phyloP scores from a whole-genome alignment of 2,888 invertebrate genomes.

The Alsophila aescularia region DNA sequence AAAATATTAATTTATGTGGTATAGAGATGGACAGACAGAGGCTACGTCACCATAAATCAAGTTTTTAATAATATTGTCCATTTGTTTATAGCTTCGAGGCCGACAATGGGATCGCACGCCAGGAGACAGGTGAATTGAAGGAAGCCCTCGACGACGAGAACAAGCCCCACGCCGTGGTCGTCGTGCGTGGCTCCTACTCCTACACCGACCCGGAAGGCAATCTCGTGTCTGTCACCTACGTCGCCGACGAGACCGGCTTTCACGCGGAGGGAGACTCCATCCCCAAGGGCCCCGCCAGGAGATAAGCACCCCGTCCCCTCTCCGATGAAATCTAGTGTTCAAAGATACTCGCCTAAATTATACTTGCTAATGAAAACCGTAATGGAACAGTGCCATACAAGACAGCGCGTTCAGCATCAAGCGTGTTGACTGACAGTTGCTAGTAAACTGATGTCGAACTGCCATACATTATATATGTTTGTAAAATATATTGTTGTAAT shows the following conservation, averaged over 20 bases:
- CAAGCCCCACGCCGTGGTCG: conserved; percentile 81
- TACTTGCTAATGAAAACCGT: too few relatives aligned
- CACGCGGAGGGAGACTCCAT: conserved; percentile 86
- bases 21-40: too few relatives aligned
- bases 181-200: conserved; percentile 85
- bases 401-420: too few relatives aligned
- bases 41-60: too few relatives aligned
- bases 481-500: too few relatives aligned
- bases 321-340: background rate
- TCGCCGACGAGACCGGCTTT: conserved; percentile 87
- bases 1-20: too few relatives aligned
- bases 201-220: conserved; percentile 84
- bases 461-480: too few relatives aligned
- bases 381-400: too few relatives aligned
- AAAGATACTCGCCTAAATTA: too few relatives aligned
- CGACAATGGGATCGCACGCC: conserved; percentile 67
- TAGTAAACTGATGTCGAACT: too few relatives aligned
- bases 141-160: conserved; percentile 81
- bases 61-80: background rate
- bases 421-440: too few relatives aligned
- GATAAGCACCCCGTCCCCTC: background rate
- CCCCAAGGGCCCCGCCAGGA: conserved; percentile 71
- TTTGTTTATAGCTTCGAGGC: conserved; percentile 16
- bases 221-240: conserved; percentile 78
- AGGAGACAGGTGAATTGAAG: conserved; percentile 78